phyloP scores from a whole-genome alignment of 2,888 invertebrate genomes.

The Ditula angustiorana region DNA sequence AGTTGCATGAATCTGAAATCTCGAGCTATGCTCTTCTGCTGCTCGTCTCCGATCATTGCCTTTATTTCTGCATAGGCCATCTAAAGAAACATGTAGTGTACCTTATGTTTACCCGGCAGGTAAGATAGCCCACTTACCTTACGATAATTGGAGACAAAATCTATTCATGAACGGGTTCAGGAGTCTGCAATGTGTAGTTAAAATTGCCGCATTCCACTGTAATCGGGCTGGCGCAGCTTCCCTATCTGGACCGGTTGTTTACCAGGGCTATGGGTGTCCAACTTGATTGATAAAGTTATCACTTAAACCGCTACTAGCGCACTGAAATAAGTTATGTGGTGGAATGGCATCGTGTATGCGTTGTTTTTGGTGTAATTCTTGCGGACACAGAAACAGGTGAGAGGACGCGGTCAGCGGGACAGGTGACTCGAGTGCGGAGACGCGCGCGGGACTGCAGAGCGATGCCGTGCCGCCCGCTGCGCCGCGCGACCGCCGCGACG shows the following conservation, averaged over 20 bases:
- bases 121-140: slow-evolving; percentile 61
- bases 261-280: slow-evolving; percentile 53
- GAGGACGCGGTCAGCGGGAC: slow-evolving; percentile 49
- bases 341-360: slow-evolving; percentile 63
- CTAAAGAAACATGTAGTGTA: not conserved
- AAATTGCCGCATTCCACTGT: slow-evolving; percentile 85
- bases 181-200: slow-evolving; percentile 80
- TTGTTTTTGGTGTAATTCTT: slow-evolving; percentile 65
- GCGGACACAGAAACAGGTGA: slow-evolving; percentile 57
- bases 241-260: slow-evolving; percentile 78
- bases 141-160: slow-evolving; percentile 66
- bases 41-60: not conserved
- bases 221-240: slow-evolving; percentile 79
- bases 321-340: slow-evolving; percentile 56
- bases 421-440: slow-evolving; percentile 61
- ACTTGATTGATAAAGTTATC: slow-evolving; percentile 61
- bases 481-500: slow-evolving; percentile 51
- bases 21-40: not conserved
- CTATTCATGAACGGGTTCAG: slow-evolving; percentile 77
- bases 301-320: slow-evolving; percentile 74
- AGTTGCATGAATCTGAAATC: not conserved
- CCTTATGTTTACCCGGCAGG: not conserved
- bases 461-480: slow-evolving; percentile 45
- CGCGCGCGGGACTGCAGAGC: slow-evolving; percentile 72
- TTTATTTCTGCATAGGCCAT: not conserved